Base-by-base conservation (phyloP, 2,113 vertebrate genomes). In the Pholis gunnellus region DNA sequence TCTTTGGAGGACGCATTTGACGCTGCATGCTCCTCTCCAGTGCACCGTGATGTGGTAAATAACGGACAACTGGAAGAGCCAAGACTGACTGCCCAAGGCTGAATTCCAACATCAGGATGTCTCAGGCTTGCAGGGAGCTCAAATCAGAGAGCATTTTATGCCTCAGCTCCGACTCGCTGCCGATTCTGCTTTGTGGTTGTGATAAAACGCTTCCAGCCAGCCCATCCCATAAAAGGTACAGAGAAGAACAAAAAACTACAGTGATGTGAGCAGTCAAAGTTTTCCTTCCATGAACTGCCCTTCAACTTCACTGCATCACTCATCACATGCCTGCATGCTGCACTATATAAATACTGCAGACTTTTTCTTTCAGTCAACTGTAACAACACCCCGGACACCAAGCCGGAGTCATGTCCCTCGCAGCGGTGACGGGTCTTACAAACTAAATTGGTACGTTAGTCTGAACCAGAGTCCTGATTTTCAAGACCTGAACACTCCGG, bases 41-140 rank as follows among this genome's bases (percentile, higher is more conserved):
- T 63, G 42, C 22, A 18, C 40, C 65, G 56, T 31, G 83, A 73
- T 75, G 83, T 64, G 29, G 67, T 92, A 74, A 90, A 92, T 86
- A 87, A 87, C 86, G 48, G 69, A 89, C 75, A 20, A 83, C 60
- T 72, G 66, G 61, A 68, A 66, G 50, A 78, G 54, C 57, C 46
- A 60, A 72, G 38, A 75, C 40, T 36, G 63, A 84, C 54, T 1
- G 78, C 85, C 59, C 57, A 14, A 29, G 87, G 91, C 69, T 80
- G 59, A 75, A 69, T 75, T 44, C 61, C 46, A 75, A 17, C 79
- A 83, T 72, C 75, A 82, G 46, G 75, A 29, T 81, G 71, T 69
- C 67, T 81, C 61, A 5, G 64, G 48, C 72, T 25, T 25, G 48
- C 74, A 85, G 79, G 68, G 61, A 71, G 60, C 25, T 79, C 67